A percentile compares a stretch with the other conserved stretches of the same genome.
Conservation (phyloP, 2,113 vertebrate genomes). For the Deroptyus accipitrinus region DNA sequence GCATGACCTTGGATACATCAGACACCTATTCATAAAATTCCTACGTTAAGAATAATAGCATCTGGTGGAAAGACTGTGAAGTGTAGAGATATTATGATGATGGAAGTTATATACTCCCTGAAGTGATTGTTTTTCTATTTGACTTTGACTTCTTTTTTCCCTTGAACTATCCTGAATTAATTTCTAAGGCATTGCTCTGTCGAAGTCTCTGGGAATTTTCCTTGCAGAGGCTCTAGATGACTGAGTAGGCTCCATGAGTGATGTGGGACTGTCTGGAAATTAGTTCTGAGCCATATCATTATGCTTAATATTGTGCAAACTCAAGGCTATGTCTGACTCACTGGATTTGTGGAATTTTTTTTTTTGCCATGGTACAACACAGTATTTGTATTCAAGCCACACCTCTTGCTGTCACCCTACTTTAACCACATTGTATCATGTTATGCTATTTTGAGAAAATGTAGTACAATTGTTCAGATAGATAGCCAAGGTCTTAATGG, state of each 20-base stretch:
- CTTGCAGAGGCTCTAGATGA: not conserved
- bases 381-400: constrained; percentile 36
- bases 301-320: constrained; percentile 47
- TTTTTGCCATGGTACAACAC: not conserved
- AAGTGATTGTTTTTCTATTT: constrained; percentile 23
- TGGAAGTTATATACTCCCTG: not conserved
- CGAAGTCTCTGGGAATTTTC: not conserved
- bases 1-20: not conserved
- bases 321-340: constrained; percentile 40
- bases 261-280: constrained; percentile 29
- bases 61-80: not conserved
- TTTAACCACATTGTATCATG: constrained; percentile 14
- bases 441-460: constrained; percentile 48
- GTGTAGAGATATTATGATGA: not conserved
- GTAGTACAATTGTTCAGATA: not conserved
- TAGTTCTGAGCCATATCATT: constrained; percentile 27
- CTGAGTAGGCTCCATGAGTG: constrained; percentile 9
- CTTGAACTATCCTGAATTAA: not conserved
- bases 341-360: constrained; percentile 11
- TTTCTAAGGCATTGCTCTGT: not conserved
- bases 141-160: not conserved
- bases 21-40: not conserved
- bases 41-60: not conserved
- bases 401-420: constrained; percentile 21
- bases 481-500: constrained; percentile 53